These are phyloP conservation scores for Harpalus rufipes DNA, from an alignment of 2,888 invertebrate species.

Conservation along the genomic window DNA sequence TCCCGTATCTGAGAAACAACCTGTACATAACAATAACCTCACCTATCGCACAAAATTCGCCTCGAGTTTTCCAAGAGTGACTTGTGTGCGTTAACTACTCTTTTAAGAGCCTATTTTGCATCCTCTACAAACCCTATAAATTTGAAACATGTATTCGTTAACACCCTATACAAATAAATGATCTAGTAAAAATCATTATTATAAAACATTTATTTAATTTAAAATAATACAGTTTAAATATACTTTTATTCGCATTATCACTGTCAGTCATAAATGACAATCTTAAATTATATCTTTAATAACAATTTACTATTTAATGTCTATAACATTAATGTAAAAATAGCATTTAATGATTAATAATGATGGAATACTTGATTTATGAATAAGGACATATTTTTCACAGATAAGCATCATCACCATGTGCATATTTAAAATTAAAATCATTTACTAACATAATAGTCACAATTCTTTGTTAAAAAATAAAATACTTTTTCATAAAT, in stretches of 20 bases:
- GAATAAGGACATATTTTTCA: conserved; percentile 29
- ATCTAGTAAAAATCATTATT: not conserved
- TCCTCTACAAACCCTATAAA: too few species aligned
- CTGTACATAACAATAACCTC: too few species aligned
- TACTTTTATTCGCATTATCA: conserved; percentile 34
- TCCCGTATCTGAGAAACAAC: too few species aligned
- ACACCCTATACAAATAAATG: not conserved
- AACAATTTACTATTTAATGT: conserved; percentile 27
- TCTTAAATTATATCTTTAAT: conserved; percentile 12
- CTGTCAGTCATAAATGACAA: conserved; percentile 47
- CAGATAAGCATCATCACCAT: conserved; percentile 5
- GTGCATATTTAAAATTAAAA: not conserved
- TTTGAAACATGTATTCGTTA: too few species aligned
- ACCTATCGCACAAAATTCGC: too few species aligned
- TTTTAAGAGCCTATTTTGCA: too few species aligned
- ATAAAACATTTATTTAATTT: conserved; percentile 18
- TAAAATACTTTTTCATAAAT: not conserved
- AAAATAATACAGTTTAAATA: conserved; percentile 34
- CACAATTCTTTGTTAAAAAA: not conserved
- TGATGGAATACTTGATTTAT: conserved; percentile 26
- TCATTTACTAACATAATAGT: not conserved
- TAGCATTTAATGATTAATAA: conserved; percentile 21
- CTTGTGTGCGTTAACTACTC: too few species aligned
- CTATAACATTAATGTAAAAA: conserved; percentile 9
- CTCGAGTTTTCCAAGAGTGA: too few species aligned